Conservation (phyloP, 2,113 vertebrate species). For the Cyanocitta stelleri region DNA sequence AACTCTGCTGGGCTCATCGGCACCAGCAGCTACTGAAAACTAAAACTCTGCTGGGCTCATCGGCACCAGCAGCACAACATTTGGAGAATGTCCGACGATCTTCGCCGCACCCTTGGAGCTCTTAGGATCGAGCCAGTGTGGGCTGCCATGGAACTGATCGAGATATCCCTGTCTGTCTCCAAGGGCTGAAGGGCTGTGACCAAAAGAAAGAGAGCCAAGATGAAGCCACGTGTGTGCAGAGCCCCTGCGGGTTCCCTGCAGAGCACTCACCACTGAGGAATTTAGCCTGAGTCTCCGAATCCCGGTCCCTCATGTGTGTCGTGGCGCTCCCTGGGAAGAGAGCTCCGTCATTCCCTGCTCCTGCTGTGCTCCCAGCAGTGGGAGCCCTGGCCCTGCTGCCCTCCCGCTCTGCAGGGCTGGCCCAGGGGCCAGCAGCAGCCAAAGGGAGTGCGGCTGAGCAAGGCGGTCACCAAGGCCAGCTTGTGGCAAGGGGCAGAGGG, state of each 20-base stretch:
- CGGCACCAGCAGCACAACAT: neutral
- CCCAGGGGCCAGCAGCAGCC: neutral
- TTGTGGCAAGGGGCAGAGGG: neutral
- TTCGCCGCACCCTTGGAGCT: neutral
- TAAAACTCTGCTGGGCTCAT: neutral
- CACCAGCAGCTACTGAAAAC: neutral
- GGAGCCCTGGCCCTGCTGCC: neutral
- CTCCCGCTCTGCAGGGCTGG: accelerated
- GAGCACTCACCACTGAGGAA: neutral
- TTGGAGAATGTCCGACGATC: accelerated
- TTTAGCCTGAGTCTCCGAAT: neutral
- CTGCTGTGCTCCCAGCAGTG: neutral
- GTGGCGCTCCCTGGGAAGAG: neutral
- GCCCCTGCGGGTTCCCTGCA: accelerated
- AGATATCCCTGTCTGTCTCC: neutral
- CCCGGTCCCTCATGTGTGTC: neutral
- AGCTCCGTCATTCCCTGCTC: neutral
- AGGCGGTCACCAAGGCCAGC: neutral
- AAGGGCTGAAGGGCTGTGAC: neutral
- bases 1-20: neutral
- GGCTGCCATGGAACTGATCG: neutral
- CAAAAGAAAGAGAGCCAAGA: neutral
- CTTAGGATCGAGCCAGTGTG: neutral
- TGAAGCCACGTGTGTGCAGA: neutral
- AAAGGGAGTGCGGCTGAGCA: neutral